phyloP scores from a whole-genome alignment of 2,113 vertebrate species.

The Paralichthys olivaceus region DNA sequence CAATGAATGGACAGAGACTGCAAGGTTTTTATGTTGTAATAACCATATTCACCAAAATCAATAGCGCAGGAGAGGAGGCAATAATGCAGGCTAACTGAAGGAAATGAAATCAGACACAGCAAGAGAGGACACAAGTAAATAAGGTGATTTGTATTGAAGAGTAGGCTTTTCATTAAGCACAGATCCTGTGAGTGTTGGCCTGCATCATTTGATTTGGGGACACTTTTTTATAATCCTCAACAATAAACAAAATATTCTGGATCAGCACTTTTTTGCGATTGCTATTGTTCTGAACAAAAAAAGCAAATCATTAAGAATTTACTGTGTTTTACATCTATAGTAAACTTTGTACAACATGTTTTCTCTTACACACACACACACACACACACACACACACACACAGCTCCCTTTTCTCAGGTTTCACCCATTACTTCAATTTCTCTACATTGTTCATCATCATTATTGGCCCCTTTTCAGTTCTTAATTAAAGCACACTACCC shows the following conservation, averaged over 20 bases:
- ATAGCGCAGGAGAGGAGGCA: slow-evolving; percentile 89
- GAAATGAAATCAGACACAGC: slow-evolving; percentile 92
- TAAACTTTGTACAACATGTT: slow-evolving; percentile 1
- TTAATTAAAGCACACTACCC: slow-evolving; percentile 97
- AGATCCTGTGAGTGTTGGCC: slow-evolving; percentile 85
- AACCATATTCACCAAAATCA: slow-evolving; percentile 96
- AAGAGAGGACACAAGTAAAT: slow-evolving; percentile 82
- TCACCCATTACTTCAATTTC: slow-evolving; percentile 48
- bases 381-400: too few relatives aligned
- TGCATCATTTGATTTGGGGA: slow-evolving; percentile 88
- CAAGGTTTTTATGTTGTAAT: slow-evolving; percentile 93
- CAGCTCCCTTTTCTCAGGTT: slow-evolving; percentile 16
- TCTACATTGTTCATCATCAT: slow-evolving; percentile 62
- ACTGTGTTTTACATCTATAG: slow-evolving; percentile 23
- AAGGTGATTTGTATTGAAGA: slow-evolving; percentile 94
- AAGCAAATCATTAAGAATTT: slow-evolving; percentile 34
- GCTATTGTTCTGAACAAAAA: slow-evolving; percentile 32
- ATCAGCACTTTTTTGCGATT: slow-evolving; percentile 56
- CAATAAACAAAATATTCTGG: slow-evolving; percentile 69
- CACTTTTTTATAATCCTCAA: slow-evolving; percentile 67
- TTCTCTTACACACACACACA: not conserved
- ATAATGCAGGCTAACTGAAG: slow-evolving; percentile 89
- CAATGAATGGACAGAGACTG: slow-evolving; percentile 82
- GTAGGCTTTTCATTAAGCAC: slow-evolving; percentile 94
- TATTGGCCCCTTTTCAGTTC: slow-evolving; percentile 76